phyloP scores from a whole-genome alignment of 2,888 invertebrate species.

The Globia sparganii region DNA sequence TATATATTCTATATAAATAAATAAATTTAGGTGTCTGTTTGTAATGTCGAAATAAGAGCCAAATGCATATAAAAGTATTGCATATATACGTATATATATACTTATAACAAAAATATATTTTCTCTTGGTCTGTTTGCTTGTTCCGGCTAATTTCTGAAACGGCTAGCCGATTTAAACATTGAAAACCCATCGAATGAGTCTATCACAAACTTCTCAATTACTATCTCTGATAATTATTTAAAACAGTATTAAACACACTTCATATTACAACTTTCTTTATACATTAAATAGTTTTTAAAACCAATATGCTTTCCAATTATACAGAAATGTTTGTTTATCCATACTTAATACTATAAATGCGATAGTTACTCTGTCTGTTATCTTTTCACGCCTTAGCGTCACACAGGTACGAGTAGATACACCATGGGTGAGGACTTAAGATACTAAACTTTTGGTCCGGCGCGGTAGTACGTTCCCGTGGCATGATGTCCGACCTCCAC shows the following conservation, averaged over 20 bases:
- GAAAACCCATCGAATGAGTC: not conserved
- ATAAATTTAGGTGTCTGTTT: too few species aligned
- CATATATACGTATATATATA: too few species aligned
- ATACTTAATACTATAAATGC: not conserved
- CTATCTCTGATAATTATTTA: not conserved
- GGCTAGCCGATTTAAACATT: not conserved
- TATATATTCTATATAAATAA: not conserved
- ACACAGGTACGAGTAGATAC: not conserved
- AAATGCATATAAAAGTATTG: too few species aligned
- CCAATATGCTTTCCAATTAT: not conserved
- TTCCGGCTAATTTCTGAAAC: too few species aligned
- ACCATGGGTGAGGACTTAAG: not conserved
- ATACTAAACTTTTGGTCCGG: not conserved
- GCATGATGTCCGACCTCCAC: not conserved
- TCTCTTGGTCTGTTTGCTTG: too few species aligned
- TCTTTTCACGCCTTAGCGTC: not conserved
- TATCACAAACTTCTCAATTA: not conserved
- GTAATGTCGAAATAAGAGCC: too few species aligned
- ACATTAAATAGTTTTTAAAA: not conserved
- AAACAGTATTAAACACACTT: not conserved
- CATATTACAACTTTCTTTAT: conserved; percentile 5
- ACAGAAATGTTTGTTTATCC: not conserved
- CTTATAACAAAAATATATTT: too few species aligned
- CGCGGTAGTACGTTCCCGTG: not conserved
- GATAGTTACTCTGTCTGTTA: not conserved